Percentiles rank a stretch among this genome's conserved stretches.
Conservation (phyloP, 2,888 invertebrate species). For the Steromphala cineraria region DNA sequence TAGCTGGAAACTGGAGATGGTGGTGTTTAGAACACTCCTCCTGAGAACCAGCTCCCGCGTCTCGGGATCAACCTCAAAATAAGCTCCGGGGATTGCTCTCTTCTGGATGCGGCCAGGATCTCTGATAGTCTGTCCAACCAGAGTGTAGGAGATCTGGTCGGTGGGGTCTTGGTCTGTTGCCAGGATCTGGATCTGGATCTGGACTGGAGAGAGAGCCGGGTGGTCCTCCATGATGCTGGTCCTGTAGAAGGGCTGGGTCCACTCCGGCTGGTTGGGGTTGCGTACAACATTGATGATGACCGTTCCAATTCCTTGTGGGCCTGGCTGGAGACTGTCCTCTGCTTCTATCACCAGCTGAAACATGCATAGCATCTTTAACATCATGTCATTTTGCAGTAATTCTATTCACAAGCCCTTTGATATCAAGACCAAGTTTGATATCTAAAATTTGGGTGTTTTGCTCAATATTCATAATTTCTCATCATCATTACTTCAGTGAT, state of each 20-base stretch:
- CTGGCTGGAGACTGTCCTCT: constrained; percentile 61
- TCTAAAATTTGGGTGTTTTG: too few relatives aligned
- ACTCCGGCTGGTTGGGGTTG: constrained; percentile 81
- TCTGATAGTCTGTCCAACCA: constrained; percentile 26
- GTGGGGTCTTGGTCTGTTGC: constrained; percentile 53
- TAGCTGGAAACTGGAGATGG: constrained; percentile 46
- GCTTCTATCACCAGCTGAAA: constrained; percentile 62
- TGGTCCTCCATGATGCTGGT: constrained; percentile 50
- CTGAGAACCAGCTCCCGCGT: constrained; percentile 47
- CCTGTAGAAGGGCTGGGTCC: constrained; percentile 71
- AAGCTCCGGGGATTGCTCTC: constrained; percentile 27
- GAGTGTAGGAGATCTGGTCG: constrained; percentile 36
- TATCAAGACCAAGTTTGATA: too few relatives aligned
- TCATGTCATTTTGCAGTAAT: too few relatives aligned
- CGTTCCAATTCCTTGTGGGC: constrained; percentile 47
- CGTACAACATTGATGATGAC: constrained; percentile 58
- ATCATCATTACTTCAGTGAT: too few relatives aligned
- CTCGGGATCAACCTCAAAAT: constrained; percentile 52
- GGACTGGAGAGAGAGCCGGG: constrained; percentile 24
- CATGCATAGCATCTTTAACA: background rate
- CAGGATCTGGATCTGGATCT: constrained; percentile 38
- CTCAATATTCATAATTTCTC: too few relatives aligned
- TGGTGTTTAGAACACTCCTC: constrained; percentile 31
- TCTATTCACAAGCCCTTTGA: background rate
- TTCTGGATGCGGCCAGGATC: constrained; percentile 1